These are phyloP conservation scores for Calyptommatus sinebrachiatus DNA, from an alignment of 2,113 vertebrate genomes.

Conservation along the genomic window DNA sequence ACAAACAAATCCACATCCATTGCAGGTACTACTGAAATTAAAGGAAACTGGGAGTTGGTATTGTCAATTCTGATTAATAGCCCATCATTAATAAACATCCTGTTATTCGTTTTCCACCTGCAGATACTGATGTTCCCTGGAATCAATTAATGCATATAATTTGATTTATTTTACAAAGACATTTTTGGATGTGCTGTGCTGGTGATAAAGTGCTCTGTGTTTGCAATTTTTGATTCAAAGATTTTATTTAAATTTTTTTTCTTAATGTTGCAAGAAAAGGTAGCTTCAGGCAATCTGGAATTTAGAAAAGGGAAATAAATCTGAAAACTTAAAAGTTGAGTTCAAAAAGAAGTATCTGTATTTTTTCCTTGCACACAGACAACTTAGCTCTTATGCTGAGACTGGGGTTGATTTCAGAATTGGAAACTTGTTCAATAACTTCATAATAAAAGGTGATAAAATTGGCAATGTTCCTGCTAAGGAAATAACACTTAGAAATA, in stretches of 20 bases:
- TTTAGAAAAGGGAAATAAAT: conserved; percentile 60
- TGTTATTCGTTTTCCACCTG: conserved; percentile 94
- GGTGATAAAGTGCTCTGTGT: conserved; percentile 75
- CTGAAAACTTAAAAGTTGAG: conserved; percentile 54
- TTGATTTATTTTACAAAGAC: conserved; percentile 84
- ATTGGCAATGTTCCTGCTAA: conserved; percentile 21
- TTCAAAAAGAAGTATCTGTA: conserved; percentile 52
- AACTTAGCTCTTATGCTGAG: conserved; percentile 29
- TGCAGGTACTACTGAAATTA: conserved; percentile 78
- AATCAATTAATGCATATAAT: conserved; percentile 94
- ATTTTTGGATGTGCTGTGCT: conserved; percentile 74
- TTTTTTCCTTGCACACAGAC: conserved; percentile 36
- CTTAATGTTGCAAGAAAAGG: conserved; percentile 56
- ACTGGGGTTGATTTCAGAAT: conserved; percentile 8
- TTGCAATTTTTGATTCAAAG: conserved; percentile 68
- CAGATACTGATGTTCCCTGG: conserved; percentile 86
- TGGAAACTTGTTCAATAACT: neutral
- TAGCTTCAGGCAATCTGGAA: conserved; percentile 59
- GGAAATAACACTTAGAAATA: neutral
- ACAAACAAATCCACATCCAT: conserved; percentile 42
- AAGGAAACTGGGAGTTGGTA: conserved; percentile 77
- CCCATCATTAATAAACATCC: conserved; percentile 93
- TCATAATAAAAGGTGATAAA: conserved; percentile 30
- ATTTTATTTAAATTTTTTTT: conserved; percentile 71
- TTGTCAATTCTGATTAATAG: conserved; percentile 93